Evolutionary conservation across 2,113 vertebrate genomes (phyloP).

Genomic region (Chlorodrepanis virens): DNA sequence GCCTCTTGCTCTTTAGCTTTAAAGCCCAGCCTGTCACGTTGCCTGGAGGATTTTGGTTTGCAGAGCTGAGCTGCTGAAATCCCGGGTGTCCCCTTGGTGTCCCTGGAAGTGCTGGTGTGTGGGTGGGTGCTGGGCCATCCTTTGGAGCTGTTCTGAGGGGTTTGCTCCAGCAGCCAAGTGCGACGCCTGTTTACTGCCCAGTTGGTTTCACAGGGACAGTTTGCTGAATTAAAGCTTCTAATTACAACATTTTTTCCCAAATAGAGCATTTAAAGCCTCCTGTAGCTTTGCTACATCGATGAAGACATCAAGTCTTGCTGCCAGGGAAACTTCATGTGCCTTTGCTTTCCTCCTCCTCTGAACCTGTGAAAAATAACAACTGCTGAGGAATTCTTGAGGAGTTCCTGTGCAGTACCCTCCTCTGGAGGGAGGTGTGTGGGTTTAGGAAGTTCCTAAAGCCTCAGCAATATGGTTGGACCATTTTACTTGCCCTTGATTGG

Average conservation of each 20-base stretch:
- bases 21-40: not conserved
- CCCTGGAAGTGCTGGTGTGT: rapidly evolving
- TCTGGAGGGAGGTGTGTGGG: not conserved
- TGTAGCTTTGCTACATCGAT: not conserved
- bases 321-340: not conserved
- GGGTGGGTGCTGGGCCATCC: not conserved
- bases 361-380: not conserved
- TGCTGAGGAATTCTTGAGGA: not conserved
- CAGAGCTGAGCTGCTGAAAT: not conserved
- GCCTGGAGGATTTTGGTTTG: not conserved
- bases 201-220: not conserved
- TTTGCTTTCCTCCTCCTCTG: not conserved
- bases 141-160: not conserved
- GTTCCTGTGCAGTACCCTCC: not conserved
- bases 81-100: not conserved
- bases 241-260: not conserved
- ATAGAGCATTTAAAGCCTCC: not conserved
- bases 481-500: not conserved
- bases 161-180: not conserved
- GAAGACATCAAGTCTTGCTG: not conserved
- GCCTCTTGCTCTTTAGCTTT: not conserved
- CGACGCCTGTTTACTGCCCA: rapidly evolving
- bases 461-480: not conserved
- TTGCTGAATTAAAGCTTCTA: not conserved
- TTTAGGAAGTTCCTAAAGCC: not conserved